Percentiles rank a stretch among this genome's conserved stretches.
These are phyloP conservation scores for Rugalucina vietnamica DNA, from an alignment of 2,888 invertebrate species.

Conservation along the genomic window DNA sequence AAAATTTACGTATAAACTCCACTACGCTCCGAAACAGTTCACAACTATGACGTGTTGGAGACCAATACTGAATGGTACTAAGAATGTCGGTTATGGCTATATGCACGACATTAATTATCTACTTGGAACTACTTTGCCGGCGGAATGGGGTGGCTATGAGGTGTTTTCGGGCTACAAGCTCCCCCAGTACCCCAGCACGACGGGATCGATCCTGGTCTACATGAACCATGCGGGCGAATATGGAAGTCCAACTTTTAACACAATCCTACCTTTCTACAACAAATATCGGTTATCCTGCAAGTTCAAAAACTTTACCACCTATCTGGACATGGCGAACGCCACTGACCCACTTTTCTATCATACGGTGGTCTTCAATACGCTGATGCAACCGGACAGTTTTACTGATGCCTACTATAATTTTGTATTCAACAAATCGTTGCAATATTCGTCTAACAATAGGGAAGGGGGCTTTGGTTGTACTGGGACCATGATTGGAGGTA, in stretches of 20 bases:
- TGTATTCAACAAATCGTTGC: slow-evolving; percentile 11
- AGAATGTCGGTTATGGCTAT: slow-evolving; percentile 20
- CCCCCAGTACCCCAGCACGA: not conserved
- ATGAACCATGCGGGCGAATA: slow-evolving; percentile 52
- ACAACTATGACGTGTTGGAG: slow-evolving; percentile 34
- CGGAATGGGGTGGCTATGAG: slow-evolving; percentile 60
- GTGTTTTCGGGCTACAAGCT: slow-evolving; percentile 11
- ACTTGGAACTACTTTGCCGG: slow-evolving; percentile 34
- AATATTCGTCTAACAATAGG: not conserved
- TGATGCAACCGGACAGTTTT: slow-evolving; percentile 50
- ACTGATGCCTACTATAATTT: slow-evolving; percentile 44
- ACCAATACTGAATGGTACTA: slow-evolving; percentile 15
- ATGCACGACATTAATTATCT: slow-evolving; percentile 38
- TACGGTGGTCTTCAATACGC: slow-evolving; percentile 42
- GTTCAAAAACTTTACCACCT: slow-evolving; percentile 41
- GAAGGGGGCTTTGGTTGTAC: slow-evolving; percentile 37
- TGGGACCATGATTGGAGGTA: slow-evolving; percentile 54
- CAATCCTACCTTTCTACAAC: slow-evolving; percentile 28
- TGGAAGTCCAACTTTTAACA: slow-evolving; percentile 47
- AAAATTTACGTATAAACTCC: slow-evolving; percentile 56
- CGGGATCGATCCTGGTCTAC: slow-evolving; percentile 19
- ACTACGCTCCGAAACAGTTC: slow-evolving; percentile 45
- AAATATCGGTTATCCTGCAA: slow-evolving; percentile 9
- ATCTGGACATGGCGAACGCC: slow-evolving; percentile 55
- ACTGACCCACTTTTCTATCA: slow-evolving; percentile 33